Evolutionary conservation across 2,888 invertebrate genomes (phyloP), one percentile per base, ranked within the genome.

Genomic region (Horisme vitalbata): DNA sequence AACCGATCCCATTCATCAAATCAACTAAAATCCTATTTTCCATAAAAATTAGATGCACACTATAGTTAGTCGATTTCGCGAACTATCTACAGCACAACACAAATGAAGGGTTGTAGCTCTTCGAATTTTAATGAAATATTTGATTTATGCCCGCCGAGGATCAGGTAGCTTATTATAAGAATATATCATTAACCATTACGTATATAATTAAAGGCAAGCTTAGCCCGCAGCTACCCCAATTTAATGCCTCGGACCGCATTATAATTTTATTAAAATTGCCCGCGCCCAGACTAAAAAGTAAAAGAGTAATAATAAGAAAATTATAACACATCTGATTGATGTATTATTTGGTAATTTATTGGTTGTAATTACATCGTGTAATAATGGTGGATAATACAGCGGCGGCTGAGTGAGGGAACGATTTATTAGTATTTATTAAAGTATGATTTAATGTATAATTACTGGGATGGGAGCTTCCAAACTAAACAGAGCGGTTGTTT

Each of bases 311-410:
- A 74, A 78, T 72, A 77, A 78, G 74, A 76, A 86, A 88, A 87
- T 88, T 88, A 87, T 89, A 88, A 89, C 87, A 88, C 87, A 81
- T 88, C 88, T 88, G 88, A 89, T 89, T 88, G 88, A 89, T 88
- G 88, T 86, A 88, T 86, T 88, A 89, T 89, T 88, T 84, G 84
- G 79, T 87, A 88, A 89, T 88, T 89, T 89, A 89, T 89, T 81
- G 87, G 73, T 61, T 77, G 80, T 89, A 89, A 89, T 89, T 87
- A 89, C 85, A 88, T 87, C 83, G 79, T 83, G 84, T 88, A 88
- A 88, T 88, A 86, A 83, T 79, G 79, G 80, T 71, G 66, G 81
- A 86, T 88, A 88, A 88, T 87, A 76, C 79, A 67, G 69, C 65
- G 60, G 65, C 55, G 60, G 55, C 62, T 65, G 73, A 71, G 71